Percentiles rank a stretch among this genome's conserved stretches.
These are phyloP conservation scores for Phalloptychus januarius DNA, from an alignment of 2,797 vertebrate species.

Conservation along the genomic window DNA sequence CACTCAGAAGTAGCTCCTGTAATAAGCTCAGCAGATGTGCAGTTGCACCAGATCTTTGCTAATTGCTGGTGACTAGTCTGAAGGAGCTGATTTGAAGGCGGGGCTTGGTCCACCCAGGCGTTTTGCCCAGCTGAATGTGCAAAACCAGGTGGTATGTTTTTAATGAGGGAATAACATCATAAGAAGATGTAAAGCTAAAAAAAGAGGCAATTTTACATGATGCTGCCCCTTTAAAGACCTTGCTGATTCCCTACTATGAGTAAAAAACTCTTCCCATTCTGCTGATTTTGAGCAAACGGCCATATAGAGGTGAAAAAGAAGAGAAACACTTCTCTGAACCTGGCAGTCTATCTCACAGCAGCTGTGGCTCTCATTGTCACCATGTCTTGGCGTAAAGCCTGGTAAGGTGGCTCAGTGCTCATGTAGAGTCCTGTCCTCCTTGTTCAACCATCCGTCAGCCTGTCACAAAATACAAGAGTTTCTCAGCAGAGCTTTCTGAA, in stretches of 20 bases:
- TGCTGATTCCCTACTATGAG: neutral
- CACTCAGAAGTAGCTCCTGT: too few relatives aligned
- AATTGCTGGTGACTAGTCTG: too few relatives aligned
- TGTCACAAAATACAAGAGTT: constrained; percentile 50
- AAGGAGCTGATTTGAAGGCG: too few relatives aligned
- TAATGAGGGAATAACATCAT: too few relatives aligned
- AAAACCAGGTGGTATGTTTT: too few relatives aligned
- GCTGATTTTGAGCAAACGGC: neutral
- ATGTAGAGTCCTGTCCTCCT: constrained; percentile 64
- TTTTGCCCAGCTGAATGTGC: too few relatives aligned
- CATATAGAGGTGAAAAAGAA: constrained; percentile 13
- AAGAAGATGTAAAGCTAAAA: too few relatives aligned
- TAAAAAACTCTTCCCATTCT: neutral
- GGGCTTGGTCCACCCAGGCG: too few relatives aligned
- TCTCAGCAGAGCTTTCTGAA: constrained; percentile 34
- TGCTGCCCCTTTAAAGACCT: neutral
- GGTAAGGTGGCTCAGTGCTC: constrained; percentile 67
- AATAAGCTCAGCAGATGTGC: too few relatives aligned
- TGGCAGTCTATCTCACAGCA: constrained; percentile 23
- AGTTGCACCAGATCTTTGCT: too few relatives aligned
- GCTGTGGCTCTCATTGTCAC: constrained; percentile 32
- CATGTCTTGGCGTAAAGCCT: constrained; percentile 58
- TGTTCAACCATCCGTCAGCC: constrained; percentile 71
- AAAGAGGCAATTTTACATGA: neutral
- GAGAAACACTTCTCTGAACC: neutral